Base-by-base conservation (phyloP, 30 jellyfish, hydroid and myxozoan genomes). In the Hydractinia symbiolongicarpus region DNA sequence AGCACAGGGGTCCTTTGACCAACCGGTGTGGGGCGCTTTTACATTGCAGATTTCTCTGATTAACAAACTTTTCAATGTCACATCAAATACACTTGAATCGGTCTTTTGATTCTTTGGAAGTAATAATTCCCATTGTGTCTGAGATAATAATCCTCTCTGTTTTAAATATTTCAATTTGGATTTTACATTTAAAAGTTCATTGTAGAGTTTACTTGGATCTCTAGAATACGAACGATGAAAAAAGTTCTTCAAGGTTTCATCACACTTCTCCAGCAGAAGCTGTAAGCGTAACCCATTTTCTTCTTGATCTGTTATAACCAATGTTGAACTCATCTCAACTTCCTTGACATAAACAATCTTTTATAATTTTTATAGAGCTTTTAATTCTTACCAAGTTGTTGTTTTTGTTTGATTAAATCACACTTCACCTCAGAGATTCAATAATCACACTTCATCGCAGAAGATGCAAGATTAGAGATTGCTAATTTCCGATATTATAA, bases 201-300 rank as follows among this genome's bases (percentile, higher is more conserved):
- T 44, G 40, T 64, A 64, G 5, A 64, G 40, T 7, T 44, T 64
- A 6, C 52, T n/a, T 2, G 74, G 74, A 6, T 64, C 74, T 13
- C 40, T 51, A 64, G 74, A 13, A 64, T n/a, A 64, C 8, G 17
- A n/a, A n/a, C 40, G 74, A 64, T 64, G 74, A 64, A 64, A 64
- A 7, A 64, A 13, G 19, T 64, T 51, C 19, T 51, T 44, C 19
- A 64, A 51, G 9, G 19, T 64, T 7, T 64, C 19, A 51, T n/a
- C 19, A 64, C 74, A 64, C 4, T 64, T 64, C 2, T 51, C 74
- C 9, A 64, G 16, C 74, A 64, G 0, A 44, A 64, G 40, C 2
- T 64, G 74, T 13, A 64, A 64, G 2, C 74, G 74, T 51, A 64
- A 64, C 19, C 74, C 74, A 2, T 64, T 64, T 64, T 64, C 74